These are phyloP conservation scores for Lepidurus arcticus DNA, from an alignment of 1,140 invertebrate genomes.

Conservation along the genomic window DNA sequence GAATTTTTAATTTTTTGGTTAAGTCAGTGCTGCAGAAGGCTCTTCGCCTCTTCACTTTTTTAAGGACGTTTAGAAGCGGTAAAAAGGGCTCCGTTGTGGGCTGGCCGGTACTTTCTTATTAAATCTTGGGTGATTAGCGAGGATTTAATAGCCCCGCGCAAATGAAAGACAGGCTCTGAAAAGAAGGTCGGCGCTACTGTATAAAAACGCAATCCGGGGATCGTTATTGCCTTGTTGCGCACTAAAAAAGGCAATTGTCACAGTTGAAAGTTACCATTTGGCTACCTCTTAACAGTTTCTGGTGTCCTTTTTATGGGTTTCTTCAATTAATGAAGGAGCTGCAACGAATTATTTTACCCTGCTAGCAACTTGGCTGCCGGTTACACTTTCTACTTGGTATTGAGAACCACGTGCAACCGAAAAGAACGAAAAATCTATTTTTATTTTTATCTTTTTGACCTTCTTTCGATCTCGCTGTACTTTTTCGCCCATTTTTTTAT, in stretches of 20 bases:
- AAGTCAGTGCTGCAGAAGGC: background rate
- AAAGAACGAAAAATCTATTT: background rate
- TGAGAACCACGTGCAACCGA: no score
- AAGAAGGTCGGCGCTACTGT: background rate
- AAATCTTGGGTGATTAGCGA: conserved; percentile 9
- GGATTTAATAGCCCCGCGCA: conserved; percentile 12
- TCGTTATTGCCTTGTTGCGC: background rate
- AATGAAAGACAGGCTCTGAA: conserved; percentile 5
- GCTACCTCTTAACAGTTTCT: background rate
- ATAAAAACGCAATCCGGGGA: background rate
- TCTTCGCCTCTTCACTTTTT: background rate
- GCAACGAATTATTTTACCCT: background rate
- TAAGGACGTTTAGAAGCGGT: background rate
- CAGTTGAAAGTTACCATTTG: background rate
- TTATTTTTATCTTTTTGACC: background rate
- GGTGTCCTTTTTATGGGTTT: background rate
- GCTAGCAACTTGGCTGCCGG: background rate
- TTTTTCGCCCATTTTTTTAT: background rate
- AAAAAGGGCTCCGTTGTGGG: background rate
- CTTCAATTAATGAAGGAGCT: conserved; percentile 11
- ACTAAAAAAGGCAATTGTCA: background rate
- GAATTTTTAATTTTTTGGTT: background rate
- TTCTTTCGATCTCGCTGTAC: no score
- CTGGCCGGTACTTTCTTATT: conserved; percentile 8
- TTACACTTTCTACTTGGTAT: no score